Conservation (phyloP, 2,888 invertebrate species). For the Apantesis nais region DNA sequence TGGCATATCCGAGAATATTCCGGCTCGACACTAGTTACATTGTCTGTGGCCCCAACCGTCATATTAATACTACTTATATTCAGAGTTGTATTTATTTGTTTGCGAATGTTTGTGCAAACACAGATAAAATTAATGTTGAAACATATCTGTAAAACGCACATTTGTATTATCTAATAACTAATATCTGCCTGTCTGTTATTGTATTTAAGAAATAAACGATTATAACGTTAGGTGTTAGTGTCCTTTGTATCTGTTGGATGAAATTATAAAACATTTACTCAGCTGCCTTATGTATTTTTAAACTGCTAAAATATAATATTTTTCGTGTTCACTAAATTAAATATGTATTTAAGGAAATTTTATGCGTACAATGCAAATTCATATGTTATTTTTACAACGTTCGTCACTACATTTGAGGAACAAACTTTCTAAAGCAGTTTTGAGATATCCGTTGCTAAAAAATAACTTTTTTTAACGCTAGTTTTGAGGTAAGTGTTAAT, state of each 20-base stretch:
- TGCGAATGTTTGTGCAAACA: background rate
- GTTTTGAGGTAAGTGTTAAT: background rate
- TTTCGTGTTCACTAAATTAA: background rate
- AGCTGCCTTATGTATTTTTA: background rate
- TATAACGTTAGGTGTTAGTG: background rate
- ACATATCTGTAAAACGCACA: conserved; percentile 12
- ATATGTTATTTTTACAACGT: background rate
- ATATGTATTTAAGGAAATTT: background rate
- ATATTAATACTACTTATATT: too few species aligned
- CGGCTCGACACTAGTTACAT: too few species aligned
- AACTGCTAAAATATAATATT: background rate
- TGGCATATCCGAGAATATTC: too few species aligned
- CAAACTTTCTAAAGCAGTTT: background rate
- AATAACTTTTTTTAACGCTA: background rate
- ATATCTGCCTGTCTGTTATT: background rate
- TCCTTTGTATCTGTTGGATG: conserved; percentile 5
- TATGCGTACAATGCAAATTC: background rate
- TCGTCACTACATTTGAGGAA: background rate
- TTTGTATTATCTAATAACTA: background rate
- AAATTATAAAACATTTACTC: background rate
- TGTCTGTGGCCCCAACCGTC: too few species aligned
- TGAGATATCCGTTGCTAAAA: background rate
- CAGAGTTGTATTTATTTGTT: too few species aligned
- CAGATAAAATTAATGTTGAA: background rate
- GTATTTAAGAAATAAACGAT: background rate